Conservation (phyloP, 2,797 vertebrate genomes). For the Channallabes apus region DNA sequence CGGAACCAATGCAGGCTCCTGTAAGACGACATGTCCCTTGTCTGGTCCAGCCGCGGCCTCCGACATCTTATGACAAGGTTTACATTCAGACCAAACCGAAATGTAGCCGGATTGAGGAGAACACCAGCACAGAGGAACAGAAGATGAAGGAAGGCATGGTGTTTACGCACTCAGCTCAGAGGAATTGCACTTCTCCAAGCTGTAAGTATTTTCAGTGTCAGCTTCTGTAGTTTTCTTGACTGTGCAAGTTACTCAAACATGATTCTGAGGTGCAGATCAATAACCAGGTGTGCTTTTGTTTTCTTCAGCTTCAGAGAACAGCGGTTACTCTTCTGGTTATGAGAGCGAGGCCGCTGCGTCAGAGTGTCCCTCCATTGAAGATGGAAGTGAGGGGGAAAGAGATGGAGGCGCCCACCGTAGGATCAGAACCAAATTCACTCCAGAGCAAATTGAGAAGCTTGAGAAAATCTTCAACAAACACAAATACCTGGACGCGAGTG, state of each 20-base stretch:
- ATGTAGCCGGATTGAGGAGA: constrained; percentile 22
- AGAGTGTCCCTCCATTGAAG: constrained; percentile 63
- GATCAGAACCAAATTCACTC: constrained; percentile 80
- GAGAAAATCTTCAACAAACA: constrained; percentile 82
- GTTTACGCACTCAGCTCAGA: constrained; percentile 38
- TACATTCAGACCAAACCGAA: constrained; percentile 67
- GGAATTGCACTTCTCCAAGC: constrained; percentile 64
- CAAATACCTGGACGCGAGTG: constrained; percentile 79
- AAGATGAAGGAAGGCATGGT: constrained; percentile 27
- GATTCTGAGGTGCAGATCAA: background rate
- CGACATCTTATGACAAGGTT: constrained; percentile 60
- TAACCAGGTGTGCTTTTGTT: background rate
- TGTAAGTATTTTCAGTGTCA: constrained; percentile 58
- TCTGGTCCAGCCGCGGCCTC: constrained; percentile 72
- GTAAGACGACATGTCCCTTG: constrained; percentile 75
- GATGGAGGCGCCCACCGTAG: constrained; percentile 67
- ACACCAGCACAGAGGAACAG: constrained; percentile 20
- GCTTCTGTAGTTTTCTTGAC: background rate
- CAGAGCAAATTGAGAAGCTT: constrained; percentile 81
- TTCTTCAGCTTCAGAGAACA: constrained; percentile 66
- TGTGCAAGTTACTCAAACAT: background rate
- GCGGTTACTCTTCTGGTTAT: constrained; percentile 73
- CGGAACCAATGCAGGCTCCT: constrained; percentile 36
- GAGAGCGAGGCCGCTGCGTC: constrained; percentile 72
- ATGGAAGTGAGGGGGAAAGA: constrained; percentile 56